A percentile compares a stretch with the other conserved stretches of the same genome.
Conservation (phyloP, 2,113 vertebrate genomes). For the Mionectes macconnelli region DNA sequence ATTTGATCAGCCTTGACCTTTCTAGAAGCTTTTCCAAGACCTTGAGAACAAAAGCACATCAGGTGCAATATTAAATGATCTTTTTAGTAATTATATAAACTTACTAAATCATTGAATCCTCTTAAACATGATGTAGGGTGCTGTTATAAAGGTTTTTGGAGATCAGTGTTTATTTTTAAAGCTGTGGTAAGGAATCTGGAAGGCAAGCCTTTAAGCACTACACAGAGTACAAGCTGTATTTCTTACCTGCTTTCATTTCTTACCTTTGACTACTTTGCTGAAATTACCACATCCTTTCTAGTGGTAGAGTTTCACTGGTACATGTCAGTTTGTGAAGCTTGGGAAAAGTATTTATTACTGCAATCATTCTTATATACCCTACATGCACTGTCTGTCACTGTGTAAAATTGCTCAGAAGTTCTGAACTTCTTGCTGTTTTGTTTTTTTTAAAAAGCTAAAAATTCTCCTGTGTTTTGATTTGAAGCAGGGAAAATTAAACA, state of each 20-base stretch:
- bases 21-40: background rate
- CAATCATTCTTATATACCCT: background rate
- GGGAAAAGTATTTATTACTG: background rate
- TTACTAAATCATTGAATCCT: background rate
- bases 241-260: background rate
- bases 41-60: background rate
- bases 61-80: background rate
- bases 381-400: background rate
- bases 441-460: background rate
- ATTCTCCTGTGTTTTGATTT: background rate
- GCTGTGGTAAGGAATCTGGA: background rate
- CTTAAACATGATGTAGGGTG: background rate
- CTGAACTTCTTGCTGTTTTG: background rate
- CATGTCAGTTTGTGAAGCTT: background rate
- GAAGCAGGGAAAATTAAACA: background rate
- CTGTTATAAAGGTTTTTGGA: background rate
- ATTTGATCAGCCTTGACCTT: background rate
- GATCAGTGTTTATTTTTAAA: background rate
- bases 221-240: background rate
- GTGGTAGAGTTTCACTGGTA: background rate
- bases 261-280: background rate
- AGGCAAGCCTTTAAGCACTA: background rate
- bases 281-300: background rate
- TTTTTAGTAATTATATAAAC: background rate
- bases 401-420: background rate